phyloP scores from a whole-genome alignment of 2,797 vertebrate species.

The Chaunax sp. region DNA sequence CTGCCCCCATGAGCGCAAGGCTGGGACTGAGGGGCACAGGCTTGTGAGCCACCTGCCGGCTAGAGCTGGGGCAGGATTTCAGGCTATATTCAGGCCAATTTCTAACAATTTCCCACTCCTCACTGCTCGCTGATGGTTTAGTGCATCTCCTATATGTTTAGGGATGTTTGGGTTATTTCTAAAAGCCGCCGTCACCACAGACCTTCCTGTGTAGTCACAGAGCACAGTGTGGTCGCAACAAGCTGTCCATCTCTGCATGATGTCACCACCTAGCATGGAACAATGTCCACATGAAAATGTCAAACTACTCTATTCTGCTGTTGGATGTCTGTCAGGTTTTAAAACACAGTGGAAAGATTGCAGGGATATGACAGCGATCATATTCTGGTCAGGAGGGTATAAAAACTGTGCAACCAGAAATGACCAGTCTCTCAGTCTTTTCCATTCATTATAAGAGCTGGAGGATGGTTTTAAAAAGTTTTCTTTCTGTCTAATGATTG shows the following conservation, averaged over 20 bases:
- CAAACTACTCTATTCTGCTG: slow-evolving; percentile 47
- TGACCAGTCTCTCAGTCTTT: slow-evolving; percentile 54
- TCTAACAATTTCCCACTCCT: too few species aligned
- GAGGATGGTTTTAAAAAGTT: slow-evolving; percentile 36
- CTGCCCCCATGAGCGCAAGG: slow-evolving; percentile 72
- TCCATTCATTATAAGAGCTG: slow-evolving; percentile 45
- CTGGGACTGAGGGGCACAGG: not conserved
- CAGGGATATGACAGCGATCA: slow-evolving; percentile 50
- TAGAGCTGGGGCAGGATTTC: slow-evolving; percentile 1
- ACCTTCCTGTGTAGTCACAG: slow-evolving; percentile 9
- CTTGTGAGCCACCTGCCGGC: slow-evolving; percentile 66
- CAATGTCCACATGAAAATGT: slow-evolving; percentile 63
- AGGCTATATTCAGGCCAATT: slow-evolving; percentile 1
- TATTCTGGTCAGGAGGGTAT: slow-evolving; percentile 65
- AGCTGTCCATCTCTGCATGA: slow-evolving; percentile 44
- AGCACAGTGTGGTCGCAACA: slow-evolving; percentile 29
- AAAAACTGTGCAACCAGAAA: slow-evolving; percentile 65
- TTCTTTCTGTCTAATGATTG: slow-evolving; percentile 55
- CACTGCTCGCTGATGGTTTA: too few species aligned
- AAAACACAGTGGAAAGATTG: slow-evolving; percentile 63
- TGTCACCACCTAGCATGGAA: slow-evolving; percentile 57
- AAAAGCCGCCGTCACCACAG: slow-evolving; percentile 8
- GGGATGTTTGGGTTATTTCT: slow-evolving; percentile 7
- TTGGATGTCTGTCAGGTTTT: slow-evolving; percentile 55
- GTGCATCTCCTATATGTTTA: not conserved